Conservation (phyloP, 2,113 vertebrate genomes). For the Psephotus haematonotus region DNA sequence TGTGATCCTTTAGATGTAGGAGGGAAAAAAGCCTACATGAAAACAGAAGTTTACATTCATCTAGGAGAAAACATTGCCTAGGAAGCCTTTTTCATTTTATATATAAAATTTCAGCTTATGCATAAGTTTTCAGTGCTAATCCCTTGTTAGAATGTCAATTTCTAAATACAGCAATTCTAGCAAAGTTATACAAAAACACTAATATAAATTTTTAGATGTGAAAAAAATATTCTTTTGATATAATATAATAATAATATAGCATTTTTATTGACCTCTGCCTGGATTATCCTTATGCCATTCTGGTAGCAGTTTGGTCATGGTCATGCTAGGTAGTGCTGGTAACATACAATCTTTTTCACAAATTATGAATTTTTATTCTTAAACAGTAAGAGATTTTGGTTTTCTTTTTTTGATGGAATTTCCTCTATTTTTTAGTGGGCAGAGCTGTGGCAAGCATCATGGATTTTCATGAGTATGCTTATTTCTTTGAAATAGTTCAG, state of each 20-base stretch:
- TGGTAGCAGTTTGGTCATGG: not conserved
- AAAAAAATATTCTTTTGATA: not conserved
- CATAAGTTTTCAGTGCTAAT: not conserved
- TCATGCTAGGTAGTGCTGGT: not conserved
- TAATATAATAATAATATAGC: not conserved
- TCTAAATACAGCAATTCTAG: not conserved
- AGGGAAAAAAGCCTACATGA: rapidly evolving
- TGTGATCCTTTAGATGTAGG: not conserved
- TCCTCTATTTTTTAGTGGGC: not conserved
- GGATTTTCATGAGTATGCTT: not conserved
- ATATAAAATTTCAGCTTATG: not conserved
- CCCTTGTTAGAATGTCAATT: not conserved
- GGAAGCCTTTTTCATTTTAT: not conserved
- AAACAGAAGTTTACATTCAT: not conserved
- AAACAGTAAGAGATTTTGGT: not conserved
- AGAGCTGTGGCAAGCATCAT: not conserved
- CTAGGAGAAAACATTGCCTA: not conserved
- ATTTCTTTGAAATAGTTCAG: not conserved
- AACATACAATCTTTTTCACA: not conserved
- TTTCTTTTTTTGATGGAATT: not conserved
- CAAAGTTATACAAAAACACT: not conserved
- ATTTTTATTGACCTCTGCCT: not conserved
- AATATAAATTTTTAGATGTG: not conserved
- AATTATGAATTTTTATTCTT: not conserved
- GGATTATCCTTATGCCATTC: not conserved